phyloP scores from a whole-genome alignment of 1,140 invertebrate species.

The Neotoxoptera formosana region DNA sequence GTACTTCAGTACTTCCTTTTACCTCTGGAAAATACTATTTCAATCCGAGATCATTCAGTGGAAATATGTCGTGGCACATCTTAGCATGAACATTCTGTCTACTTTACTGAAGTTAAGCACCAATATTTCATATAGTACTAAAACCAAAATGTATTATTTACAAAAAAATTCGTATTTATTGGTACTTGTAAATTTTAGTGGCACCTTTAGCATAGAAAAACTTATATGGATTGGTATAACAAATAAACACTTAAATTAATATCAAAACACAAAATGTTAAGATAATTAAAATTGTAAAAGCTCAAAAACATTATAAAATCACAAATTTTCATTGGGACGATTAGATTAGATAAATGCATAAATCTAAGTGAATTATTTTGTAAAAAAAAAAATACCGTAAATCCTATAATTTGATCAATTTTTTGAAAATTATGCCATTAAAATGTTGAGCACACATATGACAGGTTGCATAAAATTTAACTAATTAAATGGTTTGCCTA shows the following conservation, averaged over 20 bases:
- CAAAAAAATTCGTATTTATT: not conserved
- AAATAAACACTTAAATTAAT: slow-evolving; percentile 18
- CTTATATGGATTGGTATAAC: not conserved
- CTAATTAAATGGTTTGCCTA: not conserved
- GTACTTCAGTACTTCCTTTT: not conserved
- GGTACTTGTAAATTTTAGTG: not conserved
- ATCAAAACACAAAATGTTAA: slow-evolving; percentile 18
- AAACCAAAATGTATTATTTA: not conserved
- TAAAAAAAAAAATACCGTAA: slow-evolving; percentile 8
- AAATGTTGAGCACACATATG: slow-evolving; percentile 13
- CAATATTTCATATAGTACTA: slow-evolving; percentile 11
- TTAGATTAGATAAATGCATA: slow-evolving; percentile 16
- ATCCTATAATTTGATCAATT: slow-evolving; percentile 28
- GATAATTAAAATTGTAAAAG: not conserved
- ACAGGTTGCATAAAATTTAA: not conserved
- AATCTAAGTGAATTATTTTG: not conserved
- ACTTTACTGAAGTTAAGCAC: not conserved
- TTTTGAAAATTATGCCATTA: slow-evolving; percentile 14
- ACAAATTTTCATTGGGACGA: slow-evolving; percentile 6
- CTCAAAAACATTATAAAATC: slow-evolving; percentile 6
- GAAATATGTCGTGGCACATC: not conserved
- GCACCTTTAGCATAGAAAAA: not conserved
- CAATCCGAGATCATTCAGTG: not conserved
- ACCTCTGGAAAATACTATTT: not conserved
- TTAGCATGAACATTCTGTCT: not conserved